Conservation (phyloP, 2,113 vertebrate genomes). For the Austrofundulus limnaeus region DNA sequence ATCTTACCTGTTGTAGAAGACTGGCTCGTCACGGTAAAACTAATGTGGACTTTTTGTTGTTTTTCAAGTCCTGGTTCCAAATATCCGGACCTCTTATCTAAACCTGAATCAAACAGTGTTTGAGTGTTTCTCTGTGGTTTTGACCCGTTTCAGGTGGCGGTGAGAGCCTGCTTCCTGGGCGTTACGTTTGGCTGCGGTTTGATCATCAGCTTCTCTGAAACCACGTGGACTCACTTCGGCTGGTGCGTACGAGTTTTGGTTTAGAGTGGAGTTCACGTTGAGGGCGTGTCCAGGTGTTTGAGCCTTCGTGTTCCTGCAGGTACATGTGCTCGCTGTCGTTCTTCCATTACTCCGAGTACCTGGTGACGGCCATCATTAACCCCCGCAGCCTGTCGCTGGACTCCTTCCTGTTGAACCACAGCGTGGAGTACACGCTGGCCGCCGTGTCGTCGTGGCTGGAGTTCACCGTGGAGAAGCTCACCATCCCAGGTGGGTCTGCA, state of each 20-base stretch:
- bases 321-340: slow-evolving; percentile 95
- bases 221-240: slow-evolving; percentile 93
- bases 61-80: too few relatives aligned
- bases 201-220: slow-evolving; percentile 86
- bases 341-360: slow-evolving; percentile 97
- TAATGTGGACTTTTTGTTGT: too few relatives aligned
- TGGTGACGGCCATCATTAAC: slow-evolving; percentile 96
- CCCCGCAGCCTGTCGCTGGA: slow-evolving; percentile 93
- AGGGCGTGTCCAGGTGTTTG: too few relatives aligned
- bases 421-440: slow-evolving; percentile 91
- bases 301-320: slow-evolving; percentile 70
- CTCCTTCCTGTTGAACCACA: slow-evolving; percentile 97
- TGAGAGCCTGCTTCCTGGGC: slow-evolving; percentile 92
- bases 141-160: slow-evolving; percentile 82
- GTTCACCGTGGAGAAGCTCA: slow-evolving; percentile 90
- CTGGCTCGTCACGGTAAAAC: too few relatives aligned
- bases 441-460: slow-evolving; percentile 95
- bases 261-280: too few relatives aligned
- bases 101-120: background rate
- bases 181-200: slow-evolving; percentile 92
- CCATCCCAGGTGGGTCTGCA: slow-evolving; percentile 83
- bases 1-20: too few relatives aligned
- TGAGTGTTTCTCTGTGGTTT: background rate
- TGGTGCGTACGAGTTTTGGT: slow-evolving; percentile 79
- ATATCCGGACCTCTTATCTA: too few relatives aligned